phyloP scores from a whole-genome alignment of 2,888 invertebrate genomes.

The Ennomos quercinarius region DNA sequence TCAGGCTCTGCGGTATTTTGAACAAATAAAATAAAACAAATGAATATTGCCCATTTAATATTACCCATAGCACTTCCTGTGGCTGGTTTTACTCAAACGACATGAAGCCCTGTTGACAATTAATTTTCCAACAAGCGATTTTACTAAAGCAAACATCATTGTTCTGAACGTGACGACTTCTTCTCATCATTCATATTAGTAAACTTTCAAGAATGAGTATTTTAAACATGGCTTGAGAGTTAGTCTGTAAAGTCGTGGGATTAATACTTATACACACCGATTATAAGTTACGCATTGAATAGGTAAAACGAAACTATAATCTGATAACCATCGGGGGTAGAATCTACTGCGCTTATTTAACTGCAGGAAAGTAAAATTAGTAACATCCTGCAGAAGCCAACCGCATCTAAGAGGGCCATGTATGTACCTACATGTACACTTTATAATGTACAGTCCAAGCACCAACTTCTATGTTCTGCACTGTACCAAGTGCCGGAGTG shows the following conservation, averaged over 20 bases:
- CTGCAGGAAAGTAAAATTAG: constrained; percentile 5
- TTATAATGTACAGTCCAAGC: background rate
- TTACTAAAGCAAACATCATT: constrained; percentile 55
- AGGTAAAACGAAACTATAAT: no score
- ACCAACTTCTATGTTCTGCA: constrained; percentile 1
- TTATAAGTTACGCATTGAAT: no score
- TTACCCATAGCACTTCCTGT: no score
- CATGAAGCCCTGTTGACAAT: constrained; percentile 34
- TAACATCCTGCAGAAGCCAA: no score
- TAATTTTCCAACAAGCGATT: constrained; percentile 48
- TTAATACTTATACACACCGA: background rate
- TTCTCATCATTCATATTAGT: constrained; percentile 64
- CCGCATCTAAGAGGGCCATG: no score
- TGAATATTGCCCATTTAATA: no score
- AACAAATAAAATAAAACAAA: no score
- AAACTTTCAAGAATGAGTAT: constrained; percentile 63
- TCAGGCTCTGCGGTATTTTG: no score
- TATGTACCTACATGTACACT: background rate
- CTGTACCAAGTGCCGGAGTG: constrained; percentile 15
- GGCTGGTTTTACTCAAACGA: no score
- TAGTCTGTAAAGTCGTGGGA: constrained; percentile 18
- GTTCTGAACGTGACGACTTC: constrained; percentile 58
- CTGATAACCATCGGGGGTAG: no score
- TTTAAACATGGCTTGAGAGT: constrained; percentile 29
- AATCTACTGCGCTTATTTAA: no score